These are phyloP conservation scores for Nebria brevicollis DNA, from an alignment of 2,888 invertebrate genomes.

Conservation along the genomic window DNA sequence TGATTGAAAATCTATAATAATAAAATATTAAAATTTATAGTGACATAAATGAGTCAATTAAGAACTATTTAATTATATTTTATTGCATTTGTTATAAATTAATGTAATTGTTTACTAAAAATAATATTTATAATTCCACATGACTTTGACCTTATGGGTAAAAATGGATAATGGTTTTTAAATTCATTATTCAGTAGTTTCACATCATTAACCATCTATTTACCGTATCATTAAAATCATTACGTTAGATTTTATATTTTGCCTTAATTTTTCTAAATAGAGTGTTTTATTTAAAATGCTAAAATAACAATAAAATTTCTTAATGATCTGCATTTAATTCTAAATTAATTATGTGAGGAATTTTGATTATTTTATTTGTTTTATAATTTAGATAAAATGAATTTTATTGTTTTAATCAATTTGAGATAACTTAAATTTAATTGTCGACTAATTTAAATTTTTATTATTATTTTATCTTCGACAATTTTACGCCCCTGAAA, in stretches of 20 bases:
- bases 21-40: neutral
- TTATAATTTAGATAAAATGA: neutral
- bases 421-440: slow-evolving; percentile 9
- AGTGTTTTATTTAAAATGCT: no score
- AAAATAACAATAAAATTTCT: no score
- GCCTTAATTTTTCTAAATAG: neutral
- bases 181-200: neutral
- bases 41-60: neutral
- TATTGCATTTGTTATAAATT: neutral
- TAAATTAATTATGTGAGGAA: no score
- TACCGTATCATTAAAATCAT: neutral
- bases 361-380: no score
- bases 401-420: slow-evolving; percentile 1
- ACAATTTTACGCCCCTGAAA: slow-evolving; percentile 21
- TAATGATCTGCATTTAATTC: no score
- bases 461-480: slow-evolving; percentile 5
- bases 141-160: neutral
- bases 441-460: neutral
- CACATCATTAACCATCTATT: neutral
- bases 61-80: neutral
- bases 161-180: neutral
- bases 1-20: neutral
- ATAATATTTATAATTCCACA: neutral
- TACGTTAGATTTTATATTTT: neutral
- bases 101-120: neutral